Evolutionary conservation across 1,140 invertebrate genomes (phyloP).

Genomic region (Drosophila asahinai): DNA sequence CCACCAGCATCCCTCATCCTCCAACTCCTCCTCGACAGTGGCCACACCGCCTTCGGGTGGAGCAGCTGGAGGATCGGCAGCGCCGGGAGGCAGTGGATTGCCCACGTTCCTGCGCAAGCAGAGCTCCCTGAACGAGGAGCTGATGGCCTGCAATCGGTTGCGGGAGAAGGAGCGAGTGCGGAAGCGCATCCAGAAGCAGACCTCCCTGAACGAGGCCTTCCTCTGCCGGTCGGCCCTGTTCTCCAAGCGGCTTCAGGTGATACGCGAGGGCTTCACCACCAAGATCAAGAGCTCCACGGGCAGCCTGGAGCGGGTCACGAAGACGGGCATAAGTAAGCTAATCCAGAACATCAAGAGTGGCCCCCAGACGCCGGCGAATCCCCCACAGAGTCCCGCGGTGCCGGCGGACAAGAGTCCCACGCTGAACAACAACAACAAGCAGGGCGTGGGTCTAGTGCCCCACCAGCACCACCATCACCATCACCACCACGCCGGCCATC

Average conservation of each 20-base stretch:
- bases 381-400: neutral
- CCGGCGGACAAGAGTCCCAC: conserved; percentile 17
- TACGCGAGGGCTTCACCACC: conserved; percentile 93
- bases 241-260: conserved; percentile 92
- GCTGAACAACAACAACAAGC: conserved; percentile 56
- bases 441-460: neutral
- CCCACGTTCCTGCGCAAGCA: conserved; percentile 89
- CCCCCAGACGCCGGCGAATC: conserved; percentile 50
- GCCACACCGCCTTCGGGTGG: conserved; percentile 4
- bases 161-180: conserved; percentile 93
- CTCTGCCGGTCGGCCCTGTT: conserved; percentile 90
- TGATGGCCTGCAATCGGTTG: conserved; percentile 93
- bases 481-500: conserved; percentile 55
- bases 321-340: conserved; percentile 91
- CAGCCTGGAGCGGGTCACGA: conserved; percentile 92
- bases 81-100: conserved; percentile 5
- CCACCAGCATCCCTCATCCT: conserved; percentile 36
- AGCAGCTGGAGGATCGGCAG: conserved; percentile 3
- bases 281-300: conserved; percentile 92
- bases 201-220: conserved; percentile 94
- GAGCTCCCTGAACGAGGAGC: conserved; percentile 94
- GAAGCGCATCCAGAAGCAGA: conserved; percentile 94
- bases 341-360: conserved; percentile 90
- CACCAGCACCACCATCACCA: conserved; percentile 67
- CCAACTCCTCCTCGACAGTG: conserved; percentile 6